Evolutionary conservation across 2,113 vertebrate genomes (phyloP).

Genomic region (Engystomops pustulosus): DNA sequence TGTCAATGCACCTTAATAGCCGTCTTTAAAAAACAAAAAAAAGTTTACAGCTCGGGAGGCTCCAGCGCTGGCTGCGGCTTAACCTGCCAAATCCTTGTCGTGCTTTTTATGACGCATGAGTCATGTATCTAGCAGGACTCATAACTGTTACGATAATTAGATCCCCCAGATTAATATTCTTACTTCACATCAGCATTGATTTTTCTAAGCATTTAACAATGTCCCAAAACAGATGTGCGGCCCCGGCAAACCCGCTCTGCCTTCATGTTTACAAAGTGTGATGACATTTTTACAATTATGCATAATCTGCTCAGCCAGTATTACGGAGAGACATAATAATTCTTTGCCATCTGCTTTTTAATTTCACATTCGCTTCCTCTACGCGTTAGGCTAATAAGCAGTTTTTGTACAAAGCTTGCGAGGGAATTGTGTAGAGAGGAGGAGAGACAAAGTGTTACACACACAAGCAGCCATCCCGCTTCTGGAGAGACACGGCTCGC

Average conservation of each 20-base stretch:
- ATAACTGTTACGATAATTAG: conserved; percentile 73
- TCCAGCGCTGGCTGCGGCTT: conserved; percentile 8
- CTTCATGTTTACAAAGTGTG: conserved; percentile 75
- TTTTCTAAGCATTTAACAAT: conserved; percentile 71
- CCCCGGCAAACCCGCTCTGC: conserved; percentile 74
- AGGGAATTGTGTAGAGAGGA: background rate
- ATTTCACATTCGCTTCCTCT: conserved; percentile 75
- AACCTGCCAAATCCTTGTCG: conserved; percentile 69
- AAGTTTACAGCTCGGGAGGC: conserved; percentile 21
- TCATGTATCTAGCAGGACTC: conserved; percentile 70
- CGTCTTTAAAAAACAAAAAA: background rate
- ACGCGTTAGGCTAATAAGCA: conserved; percentile 73
- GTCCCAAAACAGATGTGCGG: conserved; percentile 75
- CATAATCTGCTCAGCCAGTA: conserved; percentile 68
- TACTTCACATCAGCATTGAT: conserved; percentile 71
- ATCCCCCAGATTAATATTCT: conserved; percentile 72
- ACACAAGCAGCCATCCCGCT: no score
- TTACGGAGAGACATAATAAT: conserved; percentile 71
- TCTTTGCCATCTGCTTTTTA: conserved; percentile 76
- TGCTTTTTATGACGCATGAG: conserved; percentile 71
- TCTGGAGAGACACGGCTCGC: background rate
- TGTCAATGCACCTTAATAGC: conserved; percentile 20
- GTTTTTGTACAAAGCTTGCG: conserved; percentile 60
- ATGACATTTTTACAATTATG: conserved; percentile 76
- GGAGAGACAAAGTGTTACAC: background rate